Conservation (phyloP, 2,797 vertebrate species). For the Crax fasciolata region DNA sequence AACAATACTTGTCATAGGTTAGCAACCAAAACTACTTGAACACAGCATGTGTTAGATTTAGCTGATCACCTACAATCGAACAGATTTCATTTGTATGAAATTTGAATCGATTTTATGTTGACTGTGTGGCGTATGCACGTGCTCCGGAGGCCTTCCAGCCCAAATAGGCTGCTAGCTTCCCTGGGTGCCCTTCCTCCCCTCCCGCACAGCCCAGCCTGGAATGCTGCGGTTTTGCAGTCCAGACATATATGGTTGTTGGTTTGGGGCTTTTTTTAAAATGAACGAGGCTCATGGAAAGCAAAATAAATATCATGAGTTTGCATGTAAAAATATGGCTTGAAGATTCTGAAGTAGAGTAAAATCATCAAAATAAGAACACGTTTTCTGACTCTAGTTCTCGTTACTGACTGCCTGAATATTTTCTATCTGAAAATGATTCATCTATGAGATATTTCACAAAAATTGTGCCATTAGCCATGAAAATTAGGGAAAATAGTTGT, state of each 20-base stretch:
- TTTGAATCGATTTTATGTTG: neutral
- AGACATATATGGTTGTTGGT: slow-evolving; percentile 36
- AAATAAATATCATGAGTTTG: slow-evolving; percentile 4
- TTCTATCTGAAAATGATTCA: neutral
- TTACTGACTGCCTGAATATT: neutral
- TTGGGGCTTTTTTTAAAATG: neutral
- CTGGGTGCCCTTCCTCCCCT: neutral
- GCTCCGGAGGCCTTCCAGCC: neutral
- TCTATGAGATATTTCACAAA: neutral
- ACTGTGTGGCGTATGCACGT: fast-evolving
- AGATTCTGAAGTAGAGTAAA: neutral
- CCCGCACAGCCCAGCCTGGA: slow-evolving; percentile 1
- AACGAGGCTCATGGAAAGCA: slow-evolving; percentile 19
- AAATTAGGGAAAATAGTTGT: neutral
- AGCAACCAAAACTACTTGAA: neutral
- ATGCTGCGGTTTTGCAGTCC: slow-evolving; percentile 72
- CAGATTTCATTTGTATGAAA: neutral
- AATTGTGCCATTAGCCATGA: neutral
- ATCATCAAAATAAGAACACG: neutral
- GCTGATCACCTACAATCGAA: neutral
- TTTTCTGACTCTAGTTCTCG: neutral
- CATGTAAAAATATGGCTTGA: neutral
- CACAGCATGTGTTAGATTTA: neutral
- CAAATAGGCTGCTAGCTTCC: neutral
- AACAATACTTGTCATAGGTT: neutral